Conservation (phyloP, 1,140 invertebrate species). For the Heliconius melpomene region DNA sequence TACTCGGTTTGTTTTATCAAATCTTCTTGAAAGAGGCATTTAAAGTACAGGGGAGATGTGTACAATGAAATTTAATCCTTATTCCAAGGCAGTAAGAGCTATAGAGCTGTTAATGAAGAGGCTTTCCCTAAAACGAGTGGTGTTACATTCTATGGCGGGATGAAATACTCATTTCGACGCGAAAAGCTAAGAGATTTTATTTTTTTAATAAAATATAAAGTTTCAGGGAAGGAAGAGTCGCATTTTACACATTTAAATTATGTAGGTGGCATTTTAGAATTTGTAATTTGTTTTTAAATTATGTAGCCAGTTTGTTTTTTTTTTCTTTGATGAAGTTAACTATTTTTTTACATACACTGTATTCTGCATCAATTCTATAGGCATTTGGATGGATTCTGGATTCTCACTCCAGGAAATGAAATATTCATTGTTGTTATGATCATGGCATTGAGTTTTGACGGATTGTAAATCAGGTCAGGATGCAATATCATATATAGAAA, state of each 20-base stretch:
- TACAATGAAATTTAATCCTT: slow-evolving; percentile 3
- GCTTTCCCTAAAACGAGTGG: slow-evolving; percentile 18
- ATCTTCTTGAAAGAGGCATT: slow-evolving; percentile 27
- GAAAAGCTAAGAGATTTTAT: slow-evolving; percentile 24
- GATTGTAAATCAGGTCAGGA: no score
- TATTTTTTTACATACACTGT: no score
- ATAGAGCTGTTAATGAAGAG: slow-evolving; percentile 1
- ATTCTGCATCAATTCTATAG: no score
- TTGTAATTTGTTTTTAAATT: slow-evolving; percentile 2
- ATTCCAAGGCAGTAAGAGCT: background rate
- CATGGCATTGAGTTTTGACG: no score
- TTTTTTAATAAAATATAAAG: slow-evolving; percentile 34
- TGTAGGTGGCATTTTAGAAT: background rate
- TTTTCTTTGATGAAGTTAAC: no score
- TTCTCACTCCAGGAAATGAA: no score
- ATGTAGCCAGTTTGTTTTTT: background rate
- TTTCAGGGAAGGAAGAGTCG: background rate
- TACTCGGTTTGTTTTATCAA: slow-evolving; percentile 35
- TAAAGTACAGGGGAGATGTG: slow-evolving; percentile 10
- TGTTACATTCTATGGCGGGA: slow-evolving; percentile 32
- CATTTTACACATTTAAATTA: slow-evolving; percentile 12
- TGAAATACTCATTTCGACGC: slow-evolving; percentile 26
- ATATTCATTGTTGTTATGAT: no score
- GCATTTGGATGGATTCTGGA: no score
- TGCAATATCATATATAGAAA: no score